Percentiles rank a stretch among this genome's conserved stretches.
phyloP scores from a whole-genome alignment of 92 coral and sea anemone genomes.

The Diadumene lineata region DNA sequence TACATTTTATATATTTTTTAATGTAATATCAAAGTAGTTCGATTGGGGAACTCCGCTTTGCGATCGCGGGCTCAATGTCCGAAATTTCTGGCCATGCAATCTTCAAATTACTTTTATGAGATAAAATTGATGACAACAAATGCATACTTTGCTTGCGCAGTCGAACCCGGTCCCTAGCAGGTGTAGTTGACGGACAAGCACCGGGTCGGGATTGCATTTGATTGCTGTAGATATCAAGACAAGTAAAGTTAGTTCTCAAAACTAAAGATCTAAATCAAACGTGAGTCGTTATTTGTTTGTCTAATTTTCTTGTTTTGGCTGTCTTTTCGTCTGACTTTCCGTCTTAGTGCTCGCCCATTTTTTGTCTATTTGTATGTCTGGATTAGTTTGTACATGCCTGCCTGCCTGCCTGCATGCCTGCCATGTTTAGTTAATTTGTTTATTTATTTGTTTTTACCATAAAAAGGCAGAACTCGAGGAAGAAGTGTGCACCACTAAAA shows the following conservation, averaged over 20 bases:
- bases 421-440: background rate
- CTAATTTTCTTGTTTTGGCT: background rate
- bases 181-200: background rate
- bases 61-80: no score
- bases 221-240: background rate
- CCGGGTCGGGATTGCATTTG: slow-evolving; percentile 8
- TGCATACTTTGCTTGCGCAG: slow-evolving; percentile 1
- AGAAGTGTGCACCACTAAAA: background rate
- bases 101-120: background rate
- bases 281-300: background rate
- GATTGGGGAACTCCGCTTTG: no score
- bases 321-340: background rate
- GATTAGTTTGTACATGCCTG: background rate
- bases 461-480: slow-evolving; percentile 3
- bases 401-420: background rate
- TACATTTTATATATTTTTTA: no score
- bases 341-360: background rate
- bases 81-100: no score
- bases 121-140: background rate
- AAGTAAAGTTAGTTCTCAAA: background rate
- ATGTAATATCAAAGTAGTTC: no score
- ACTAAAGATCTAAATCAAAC: background rate
- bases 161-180: background rate
- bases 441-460: background rate
- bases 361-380: background rate